These are phyloP conservation scores for Malthinus flaveolus DNA, from an alignment of 2,888 invertebrate genomes.

Conservation along the genomic window DNA sequence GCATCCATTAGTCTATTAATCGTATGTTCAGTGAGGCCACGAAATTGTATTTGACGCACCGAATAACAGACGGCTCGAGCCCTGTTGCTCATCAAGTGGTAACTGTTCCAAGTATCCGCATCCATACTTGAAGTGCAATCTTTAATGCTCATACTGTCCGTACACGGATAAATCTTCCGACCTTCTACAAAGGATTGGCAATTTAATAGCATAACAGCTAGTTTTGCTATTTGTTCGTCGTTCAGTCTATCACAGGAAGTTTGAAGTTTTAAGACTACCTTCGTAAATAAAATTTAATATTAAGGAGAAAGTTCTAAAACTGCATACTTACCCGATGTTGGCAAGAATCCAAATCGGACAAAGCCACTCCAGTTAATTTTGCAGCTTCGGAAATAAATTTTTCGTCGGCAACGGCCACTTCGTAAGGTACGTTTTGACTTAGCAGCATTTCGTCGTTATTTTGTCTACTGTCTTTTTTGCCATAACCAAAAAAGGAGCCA, in stretches of 20 bases:
- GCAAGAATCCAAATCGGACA: conserved; percentile 64
- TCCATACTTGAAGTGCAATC: conserved; percentile 69
- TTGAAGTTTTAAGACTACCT: conserved; percentile 65
- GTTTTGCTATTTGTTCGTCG: conserved; percentile 68
- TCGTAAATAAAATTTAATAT: conserved; percentile 21
- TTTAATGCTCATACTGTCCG: conserved; percentile 63
- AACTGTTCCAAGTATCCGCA: conserved; percentile 69
- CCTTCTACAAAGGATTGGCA: conserved; percentile 68
- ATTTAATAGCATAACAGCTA: conserved; percentile 68
- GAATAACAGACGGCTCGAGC: conserved; percentile 70
- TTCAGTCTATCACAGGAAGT: conserved; percentile 62
- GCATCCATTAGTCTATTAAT: conserved; percentile 65
- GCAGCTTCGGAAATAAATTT: conserved; percentile 66
- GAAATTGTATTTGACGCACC: conserved; percentile 66
- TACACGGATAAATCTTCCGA: conserved; percentile 62
- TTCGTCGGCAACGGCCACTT: conserved; percentile 61
- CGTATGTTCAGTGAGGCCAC: conserved; percentile 65
- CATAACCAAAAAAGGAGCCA: conserved; percentile 23
- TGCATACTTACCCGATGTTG: conserved; percentile 59
- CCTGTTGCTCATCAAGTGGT: conserved; percentile 68
- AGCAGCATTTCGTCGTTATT: conserved; percentile 33
- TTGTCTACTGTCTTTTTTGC: background rate
- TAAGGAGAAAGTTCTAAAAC: background rate
- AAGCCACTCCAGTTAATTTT: conserved; percentile 59
- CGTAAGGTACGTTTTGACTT: conserved; percentile 55